phyloP scores from a whole-genome alignment of 2,113 vertebrate genomes.

The Balaenoptera acutorostrata region DNA sequence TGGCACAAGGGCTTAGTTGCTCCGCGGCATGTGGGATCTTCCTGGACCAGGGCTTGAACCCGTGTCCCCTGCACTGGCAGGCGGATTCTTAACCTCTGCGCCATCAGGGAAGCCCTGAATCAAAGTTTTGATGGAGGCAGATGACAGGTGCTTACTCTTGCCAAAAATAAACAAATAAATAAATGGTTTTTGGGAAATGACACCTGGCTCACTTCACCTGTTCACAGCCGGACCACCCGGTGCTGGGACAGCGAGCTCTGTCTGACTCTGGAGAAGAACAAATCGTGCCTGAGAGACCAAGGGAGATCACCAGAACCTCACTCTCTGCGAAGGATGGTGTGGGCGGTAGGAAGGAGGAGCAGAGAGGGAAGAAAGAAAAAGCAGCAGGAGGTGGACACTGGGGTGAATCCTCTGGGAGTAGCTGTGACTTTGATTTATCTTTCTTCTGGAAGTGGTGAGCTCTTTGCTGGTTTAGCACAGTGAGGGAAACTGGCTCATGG shows the following conservation, averaged over 20 bases:
- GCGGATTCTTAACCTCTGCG: no score
- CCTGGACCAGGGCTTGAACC: no score
- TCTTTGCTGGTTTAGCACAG: not conserved
- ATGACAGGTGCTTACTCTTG: not conserved
- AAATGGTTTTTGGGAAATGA: not conserved
- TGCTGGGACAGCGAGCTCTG: not conserved
- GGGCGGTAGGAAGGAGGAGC: not conserved
- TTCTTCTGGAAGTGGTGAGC: not conserved
- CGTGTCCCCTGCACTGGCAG: no score
- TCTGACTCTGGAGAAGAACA: not conserved
- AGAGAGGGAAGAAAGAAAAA: not conserved
- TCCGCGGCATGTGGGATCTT: no score
- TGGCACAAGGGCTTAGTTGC: no score
- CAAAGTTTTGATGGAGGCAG: not conserved
- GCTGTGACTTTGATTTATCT: not conserved
- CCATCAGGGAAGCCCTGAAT: not conserved
- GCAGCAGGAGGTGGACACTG: not conserved
- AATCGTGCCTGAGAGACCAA: not conserved
- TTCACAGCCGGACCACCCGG: not conserved
- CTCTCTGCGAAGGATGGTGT: not conserved
- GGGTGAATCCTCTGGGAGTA: not conserved
- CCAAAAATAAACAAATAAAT: not conserved
- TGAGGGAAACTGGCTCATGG: not conserved
- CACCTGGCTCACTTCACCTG: not conserved
- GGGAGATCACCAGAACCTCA: not conserved